Conservation (phyloP, 2,797 vertebrate genomes). For the Myiotriccus ornatus region DNA sequence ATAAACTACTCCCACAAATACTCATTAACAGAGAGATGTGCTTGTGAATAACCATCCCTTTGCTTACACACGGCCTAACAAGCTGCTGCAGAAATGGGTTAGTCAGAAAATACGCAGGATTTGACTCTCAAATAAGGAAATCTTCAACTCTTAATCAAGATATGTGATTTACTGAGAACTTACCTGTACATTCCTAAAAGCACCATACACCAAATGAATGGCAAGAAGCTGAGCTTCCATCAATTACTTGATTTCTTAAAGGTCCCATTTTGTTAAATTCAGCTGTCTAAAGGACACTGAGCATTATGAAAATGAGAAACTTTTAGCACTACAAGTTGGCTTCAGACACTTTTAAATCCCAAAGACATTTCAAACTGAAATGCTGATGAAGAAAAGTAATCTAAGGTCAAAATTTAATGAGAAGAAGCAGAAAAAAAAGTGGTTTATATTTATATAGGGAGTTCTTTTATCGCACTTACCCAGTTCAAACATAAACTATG, state of each 20-base stretch:
- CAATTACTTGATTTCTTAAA: not conserved
- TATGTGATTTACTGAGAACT: not conserved
- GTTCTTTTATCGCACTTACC: not conserved
- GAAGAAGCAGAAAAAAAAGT: not conserved
- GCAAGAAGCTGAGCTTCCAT: not conserved
- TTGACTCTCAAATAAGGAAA: not conserved
- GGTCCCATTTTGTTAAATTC: not conserved
- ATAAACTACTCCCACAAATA: not conserved
- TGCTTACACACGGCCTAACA: not conserved
- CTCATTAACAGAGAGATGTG: not conserved
- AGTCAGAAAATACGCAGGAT: not conserved
- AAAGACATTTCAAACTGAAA: not conserved
- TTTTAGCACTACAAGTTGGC: not conserved
- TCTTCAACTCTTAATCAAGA: not conserved
- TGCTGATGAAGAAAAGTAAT: not conserved
- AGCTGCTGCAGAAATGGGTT: not conserved
- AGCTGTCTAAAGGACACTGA: not conserved
- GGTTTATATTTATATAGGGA: not conserved
- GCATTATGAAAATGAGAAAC: not conserved
- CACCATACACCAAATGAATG: accelerated
- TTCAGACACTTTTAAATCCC: not conserved
- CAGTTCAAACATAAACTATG: not conserved
- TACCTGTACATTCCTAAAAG: not conserved
- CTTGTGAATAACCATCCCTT: not conserved
- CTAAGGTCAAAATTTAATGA: not conserved